These are phyloP conservation scores for Cichlasoma orientale DNA, from an alignment of 2,797 vertebrate species.

Conservation along the genomic window DNA sequence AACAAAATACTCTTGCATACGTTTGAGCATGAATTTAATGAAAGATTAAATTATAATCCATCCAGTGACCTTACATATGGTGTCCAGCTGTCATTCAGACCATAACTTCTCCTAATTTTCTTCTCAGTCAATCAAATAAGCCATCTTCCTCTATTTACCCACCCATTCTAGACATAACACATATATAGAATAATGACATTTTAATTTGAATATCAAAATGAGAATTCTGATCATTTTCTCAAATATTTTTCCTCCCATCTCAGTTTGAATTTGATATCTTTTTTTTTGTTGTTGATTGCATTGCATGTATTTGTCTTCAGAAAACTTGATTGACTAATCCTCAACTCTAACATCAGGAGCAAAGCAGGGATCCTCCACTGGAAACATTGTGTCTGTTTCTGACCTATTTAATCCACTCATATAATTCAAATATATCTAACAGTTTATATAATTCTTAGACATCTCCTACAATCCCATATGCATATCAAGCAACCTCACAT, in stretches of 20 bases:
- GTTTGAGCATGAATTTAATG: too few species aligned
- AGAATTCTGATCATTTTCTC: neutral
- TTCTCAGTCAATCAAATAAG: slow-evolving; percentile 52
- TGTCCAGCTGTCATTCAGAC: slow-evolving; percentile 18
- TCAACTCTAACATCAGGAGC: neutral
- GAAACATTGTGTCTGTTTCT: neutral
- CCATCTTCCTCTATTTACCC: slow-evolving; percentile 54
- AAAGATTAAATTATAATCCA: too few species aligned
- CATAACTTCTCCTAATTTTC: slow-evolving; percentile 19
- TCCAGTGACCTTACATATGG: neutral
- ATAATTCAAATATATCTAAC: neutral
- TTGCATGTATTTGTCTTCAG: too few species aligned
- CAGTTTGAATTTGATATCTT: neutral
- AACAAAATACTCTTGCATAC: too few species aligned
- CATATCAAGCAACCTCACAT: neutral
- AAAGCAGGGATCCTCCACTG: neutral
- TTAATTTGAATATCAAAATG: neutral
- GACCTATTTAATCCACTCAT: neutral
- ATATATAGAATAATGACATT: slow-evolving; percentile 31
- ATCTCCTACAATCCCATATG: neutral
- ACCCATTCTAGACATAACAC: too few species aligned
- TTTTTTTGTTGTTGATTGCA: neutral
- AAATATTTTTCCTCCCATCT: neutral
- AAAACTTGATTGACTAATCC: neutral
- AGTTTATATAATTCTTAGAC: neutral